Conservation (phyloP, 1,140 invertebrate genomes). For the Telenomus remus region DNA sequence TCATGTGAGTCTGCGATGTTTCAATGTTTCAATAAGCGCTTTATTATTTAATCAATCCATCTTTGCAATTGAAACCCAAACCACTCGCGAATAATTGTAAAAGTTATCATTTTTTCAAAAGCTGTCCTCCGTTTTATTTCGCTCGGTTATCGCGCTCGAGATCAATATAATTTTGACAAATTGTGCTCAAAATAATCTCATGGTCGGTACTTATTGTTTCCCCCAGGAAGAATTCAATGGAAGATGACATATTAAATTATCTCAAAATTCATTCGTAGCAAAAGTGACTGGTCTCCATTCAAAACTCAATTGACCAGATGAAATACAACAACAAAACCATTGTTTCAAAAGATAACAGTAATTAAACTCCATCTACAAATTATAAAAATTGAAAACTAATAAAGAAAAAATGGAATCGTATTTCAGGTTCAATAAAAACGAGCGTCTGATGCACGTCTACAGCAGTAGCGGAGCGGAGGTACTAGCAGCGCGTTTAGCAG, state of each 20-base stretch:
- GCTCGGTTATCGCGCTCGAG: background rate
- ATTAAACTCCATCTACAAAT: too few relatives aligned
- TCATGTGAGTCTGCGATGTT: slow-evolving; percentile 75
- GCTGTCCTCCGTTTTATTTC: too few relatives aligned
- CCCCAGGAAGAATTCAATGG: slow-evolving; percentile 62
- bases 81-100: too few relatives aligned
- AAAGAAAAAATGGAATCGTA: slow-evolving; percentile 10
- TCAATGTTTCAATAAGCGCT: background rate
- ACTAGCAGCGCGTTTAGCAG: slow-evolving; percentile 82
- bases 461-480: slow-evolving; percentile 83
- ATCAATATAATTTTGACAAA: slow-evolving; percentile 41
- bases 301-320: too few relatives aligned
- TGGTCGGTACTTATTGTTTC: slow-evolving; percentile 49
- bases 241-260: slow-evolving; percentile 17
- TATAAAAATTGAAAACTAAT: too few relatives aligned
- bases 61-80: background rate
- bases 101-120: too few relatives aligned
- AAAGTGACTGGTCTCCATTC: too few relatives aligned
- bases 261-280: too few relatives aligned
- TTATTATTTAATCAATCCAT: slow-evolving; percentile 5
- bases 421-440: slow-evolving; percentile 84
- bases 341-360: too few relatives aligned
- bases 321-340: too few relatives aligned
- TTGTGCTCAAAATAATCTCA: slow-evolving; percentile 23
- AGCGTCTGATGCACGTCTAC: slow-evolving; percentile 84